Conservation (phyloP, 37 sponge, comb jelly and placozoan species). For the Lycopodina hypogea region DNA sequence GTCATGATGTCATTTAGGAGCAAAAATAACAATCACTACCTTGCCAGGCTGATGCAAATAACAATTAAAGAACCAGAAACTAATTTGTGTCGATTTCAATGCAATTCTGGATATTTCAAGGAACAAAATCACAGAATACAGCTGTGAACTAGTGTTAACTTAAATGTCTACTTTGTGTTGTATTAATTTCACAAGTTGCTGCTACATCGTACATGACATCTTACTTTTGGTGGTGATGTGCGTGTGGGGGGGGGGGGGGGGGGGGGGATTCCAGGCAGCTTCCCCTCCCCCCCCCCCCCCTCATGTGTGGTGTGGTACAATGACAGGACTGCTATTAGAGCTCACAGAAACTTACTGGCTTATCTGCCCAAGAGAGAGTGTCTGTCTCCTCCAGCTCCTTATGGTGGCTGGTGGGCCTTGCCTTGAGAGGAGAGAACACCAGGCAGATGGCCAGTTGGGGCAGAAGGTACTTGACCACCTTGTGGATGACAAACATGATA, state of each 20-base stretch:
- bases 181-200: background rate
- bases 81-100: too few relatives aligned
- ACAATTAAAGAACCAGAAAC: too few relatives aligned
- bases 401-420: background rate
- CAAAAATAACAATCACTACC: too few relatives aligned
- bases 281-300: background rate
- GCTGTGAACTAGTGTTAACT: too few relatives aligned
- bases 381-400: conserved; percentile 15
- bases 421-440: conserved; percentile 40
- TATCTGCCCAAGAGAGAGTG: conserved; percentile 34
- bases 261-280: background rate
- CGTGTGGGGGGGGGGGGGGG: too few relatives aligned
- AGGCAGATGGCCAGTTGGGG: conserved; percentile 37
- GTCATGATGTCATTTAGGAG: too few relatives aligned
- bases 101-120: too few relatives aligned
- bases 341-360: conserved; percentile 18
- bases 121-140: too few relatives aligned
- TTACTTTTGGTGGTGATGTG: too few relatives aligned
- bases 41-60: too few relatives aligned
- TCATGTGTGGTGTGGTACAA: background rate
- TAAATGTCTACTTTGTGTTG: background rate
- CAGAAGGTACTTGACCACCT: conserved; percentile 37
- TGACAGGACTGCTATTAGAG: background rate
- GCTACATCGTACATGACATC: background rate
- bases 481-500: conserved; percentile 33